phyloP scores from a whole-genome alignment of 2,113 vertebrate species.

The Poeciliopsis turrubarensis region DNA sequence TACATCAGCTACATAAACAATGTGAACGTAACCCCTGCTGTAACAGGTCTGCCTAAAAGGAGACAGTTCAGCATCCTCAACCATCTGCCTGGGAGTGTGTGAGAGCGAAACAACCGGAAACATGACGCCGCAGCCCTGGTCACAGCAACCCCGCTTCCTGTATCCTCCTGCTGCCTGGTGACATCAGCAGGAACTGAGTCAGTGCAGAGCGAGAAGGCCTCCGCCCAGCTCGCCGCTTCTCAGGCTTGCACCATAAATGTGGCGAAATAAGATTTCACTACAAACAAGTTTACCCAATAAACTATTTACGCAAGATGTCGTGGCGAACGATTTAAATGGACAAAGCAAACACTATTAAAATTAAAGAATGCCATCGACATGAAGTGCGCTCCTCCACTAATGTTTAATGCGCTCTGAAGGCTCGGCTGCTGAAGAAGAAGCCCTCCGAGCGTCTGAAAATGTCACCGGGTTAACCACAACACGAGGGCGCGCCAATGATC shows the following conservation, averaged over 20 bases:
- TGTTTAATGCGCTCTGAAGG: not conserved
- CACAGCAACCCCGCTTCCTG: slow-evolving; percentile 57
- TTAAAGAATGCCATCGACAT: not conserved
- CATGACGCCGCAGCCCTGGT: slow-evolving; percentile 22
- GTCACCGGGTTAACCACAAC: not conserved
- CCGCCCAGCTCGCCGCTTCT: slow-evolving; percentile 16
- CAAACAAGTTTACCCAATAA: slow-evolving; percentile 3
- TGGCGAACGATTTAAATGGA: not conserved
- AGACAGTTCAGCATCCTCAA: slow-evolving; percentile 30
- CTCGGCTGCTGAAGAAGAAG: not conserved
- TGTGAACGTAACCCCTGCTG: not conserved
- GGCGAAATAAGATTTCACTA: not conserved
- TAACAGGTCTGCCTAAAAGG: not conserved
- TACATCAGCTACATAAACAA: not conserved
- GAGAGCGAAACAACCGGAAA: slow-evolving; percentile 64
- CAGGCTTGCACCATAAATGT: not conserved
- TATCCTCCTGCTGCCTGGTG: slow-evolving; percentile 31
- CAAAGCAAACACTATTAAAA: not conserved
- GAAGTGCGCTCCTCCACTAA: not conserved
- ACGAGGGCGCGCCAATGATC: not conserved
- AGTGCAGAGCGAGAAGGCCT: slow-evolving; percentile 4
- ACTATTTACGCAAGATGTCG: not conserved
- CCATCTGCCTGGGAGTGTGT: not conserved
- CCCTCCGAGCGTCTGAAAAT: not conserved
- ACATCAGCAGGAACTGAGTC: slow-evolving; percentile 48